Evolutionary conservation across 2,113 vertebrate genomes (phyloP).

Genomic region (Quiscalus mexicanus): DNA sequence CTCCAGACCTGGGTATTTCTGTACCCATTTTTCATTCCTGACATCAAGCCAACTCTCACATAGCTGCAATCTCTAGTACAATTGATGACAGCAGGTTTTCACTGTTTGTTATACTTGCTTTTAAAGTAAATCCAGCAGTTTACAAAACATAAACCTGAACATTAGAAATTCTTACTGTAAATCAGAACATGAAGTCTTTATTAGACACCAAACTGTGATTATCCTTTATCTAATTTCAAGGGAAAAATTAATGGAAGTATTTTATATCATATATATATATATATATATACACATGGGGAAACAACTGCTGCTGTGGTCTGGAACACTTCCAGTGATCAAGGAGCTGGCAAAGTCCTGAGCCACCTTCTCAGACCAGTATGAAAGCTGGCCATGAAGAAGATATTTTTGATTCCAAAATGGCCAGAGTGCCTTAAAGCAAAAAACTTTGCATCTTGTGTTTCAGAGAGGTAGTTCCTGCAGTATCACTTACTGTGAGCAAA

Average conservation of each 20-base stretch:
- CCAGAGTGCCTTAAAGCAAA: not conserved
- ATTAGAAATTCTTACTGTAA: not conserved
- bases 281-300: not conserved
- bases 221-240: not conserved
- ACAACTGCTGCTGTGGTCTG: not conserved
- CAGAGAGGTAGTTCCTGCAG: not conserved
- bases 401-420: not conserved
- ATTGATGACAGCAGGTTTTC: not conserved
- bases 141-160: not conserved
- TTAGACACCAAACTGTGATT: not conserved
- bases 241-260: not conserved
- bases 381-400: not conserved
- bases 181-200: not conserved
- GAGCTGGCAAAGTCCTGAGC: not conserved
- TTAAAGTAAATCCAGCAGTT: not conserved
- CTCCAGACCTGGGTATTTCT: not conserved
- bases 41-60: not conserved
- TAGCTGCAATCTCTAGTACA: not conserved
- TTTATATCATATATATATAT: not conserved
- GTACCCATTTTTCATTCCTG: not conserved
- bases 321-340: not conserved
- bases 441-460: not conserved
- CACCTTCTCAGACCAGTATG: not conserved
- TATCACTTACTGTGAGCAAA: not conserved
- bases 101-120: not conserved